Evolutionary conservation across 2,113 vertebrate genomes (phyloP).

Genomic region (Podilymbus podiceps): DNA sequence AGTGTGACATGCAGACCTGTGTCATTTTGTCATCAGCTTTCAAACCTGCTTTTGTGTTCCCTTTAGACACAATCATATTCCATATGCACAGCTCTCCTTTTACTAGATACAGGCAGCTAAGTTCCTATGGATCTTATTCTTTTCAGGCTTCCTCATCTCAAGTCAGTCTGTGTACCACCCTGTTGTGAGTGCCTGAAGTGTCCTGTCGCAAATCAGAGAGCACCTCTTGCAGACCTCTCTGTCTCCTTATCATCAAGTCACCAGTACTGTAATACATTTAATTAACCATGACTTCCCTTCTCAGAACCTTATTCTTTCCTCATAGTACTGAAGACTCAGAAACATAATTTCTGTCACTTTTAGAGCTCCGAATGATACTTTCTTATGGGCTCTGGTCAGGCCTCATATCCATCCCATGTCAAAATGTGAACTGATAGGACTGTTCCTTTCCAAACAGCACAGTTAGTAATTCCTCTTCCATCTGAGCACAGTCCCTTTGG

Average conservation of each 20-base stretch:
- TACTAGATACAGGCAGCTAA: neutral
- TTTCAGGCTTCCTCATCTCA: neutral
- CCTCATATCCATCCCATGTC: neutral
- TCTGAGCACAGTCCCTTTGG: neutral
- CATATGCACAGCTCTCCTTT: neutral
- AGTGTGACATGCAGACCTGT: neutral
- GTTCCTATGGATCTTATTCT: neutral
- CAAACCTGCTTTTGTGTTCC: neutral
- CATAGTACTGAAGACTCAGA: neutral
- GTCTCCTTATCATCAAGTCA: neutral
- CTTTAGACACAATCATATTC: neutral
- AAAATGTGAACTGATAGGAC: neutral
- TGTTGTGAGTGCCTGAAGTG: neutral
- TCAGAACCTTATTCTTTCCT: neutral
- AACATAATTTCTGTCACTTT: neutral
- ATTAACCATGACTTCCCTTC: neutral
- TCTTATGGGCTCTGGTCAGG: neutral
- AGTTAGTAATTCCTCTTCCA: constrained; percentile 5
- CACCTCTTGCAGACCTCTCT: neutral
- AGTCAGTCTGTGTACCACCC: neutral
- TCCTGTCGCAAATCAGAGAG: neutral
- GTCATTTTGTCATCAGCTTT: neutral
- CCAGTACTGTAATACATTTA: neutral
- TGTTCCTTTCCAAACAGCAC: neutral
- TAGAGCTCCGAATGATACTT: neutral